Conservation (phyloP, 2,113 vertebrate genomes). For the Calonectris borealis region DNA sequence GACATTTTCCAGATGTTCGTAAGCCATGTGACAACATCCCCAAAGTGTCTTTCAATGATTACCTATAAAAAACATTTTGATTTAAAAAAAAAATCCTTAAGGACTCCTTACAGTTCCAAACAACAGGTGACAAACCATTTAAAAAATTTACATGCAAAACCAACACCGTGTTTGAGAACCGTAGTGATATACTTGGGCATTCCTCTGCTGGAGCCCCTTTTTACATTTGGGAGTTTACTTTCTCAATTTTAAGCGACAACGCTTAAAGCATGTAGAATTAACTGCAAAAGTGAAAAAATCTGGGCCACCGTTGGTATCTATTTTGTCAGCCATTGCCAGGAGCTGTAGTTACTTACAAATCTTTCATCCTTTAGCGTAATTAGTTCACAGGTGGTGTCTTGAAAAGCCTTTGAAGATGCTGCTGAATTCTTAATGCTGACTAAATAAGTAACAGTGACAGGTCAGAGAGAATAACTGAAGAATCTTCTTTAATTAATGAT, state of each 20-base stretch:
- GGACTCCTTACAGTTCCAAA: not conserved
- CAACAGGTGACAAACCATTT: not conserved
- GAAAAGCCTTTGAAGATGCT: slow-evolving; percentile 23
- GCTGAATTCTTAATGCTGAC: slow-evolving; percentile 29
- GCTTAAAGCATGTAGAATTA: not conserved
- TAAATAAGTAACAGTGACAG: slow-evolving; percentile 28
- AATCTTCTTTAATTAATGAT: slow-evolving; percentile 38
- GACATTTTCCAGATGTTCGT: not conserved
- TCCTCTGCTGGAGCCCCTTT: not conserved
- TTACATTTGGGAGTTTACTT: not conserved
- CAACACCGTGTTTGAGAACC: rapidly evolving
- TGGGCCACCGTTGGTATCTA: not conserved
- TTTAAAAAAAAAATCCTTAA: not conserved
- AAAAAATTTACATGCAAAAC: not conserved
- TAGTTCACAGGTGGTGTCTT: slow-evolving; percentile 17
- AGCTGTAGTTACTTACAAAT: not conserved
- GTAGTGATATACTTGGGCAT: rapidly evolving
- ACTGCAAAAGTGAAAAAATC: not conserved
- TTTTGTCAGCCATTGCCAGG: not conserved
- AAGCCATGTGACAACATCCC: not conserved
- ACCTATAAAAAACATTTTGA: not conserved
- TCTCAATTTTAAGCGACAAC: not conserved
- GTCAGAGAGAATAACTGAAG: slow-evolving; percentile 28
- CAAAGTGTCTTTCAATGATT: not conserved
- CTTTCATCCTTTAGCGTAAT: not conserved